Percentiles rank a stretch among this genome's conserved stretches.
Evolutionary conservation across 2,888 invertebrate genomes (phyloP).

Genomic region (Ephialtes manifestator): DNA sequence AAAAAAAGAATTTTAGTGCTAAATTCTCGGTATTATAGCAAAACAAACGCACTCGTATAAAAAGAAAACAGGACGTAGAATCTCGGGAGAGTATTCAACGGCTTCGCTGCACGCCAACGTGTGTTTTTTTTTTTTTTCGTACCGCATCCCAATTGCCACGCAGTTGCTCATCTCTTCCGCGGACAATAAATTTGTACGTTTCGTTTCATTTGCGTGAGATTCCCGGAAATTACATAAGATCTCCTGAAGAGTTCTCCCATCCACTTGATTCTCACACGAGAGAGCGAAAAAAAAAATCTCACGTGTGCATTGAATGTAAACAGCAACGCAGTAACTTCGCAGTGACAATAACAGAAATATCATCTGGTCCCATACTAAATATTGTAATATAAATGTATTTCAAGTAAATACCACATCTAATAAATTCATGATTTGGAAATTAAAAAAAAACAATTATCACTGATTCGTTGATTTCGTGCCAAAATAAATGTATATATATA

Average conservation of each 20-base stretch:
- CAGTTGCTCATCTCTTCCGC: background rate
- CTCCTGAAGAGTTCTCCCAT: conserved; percentile 16
- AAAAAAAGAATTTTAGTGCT: background rate
- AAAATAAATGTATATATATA: no score
- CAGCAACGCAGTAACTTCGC: conserved; percentile 1
- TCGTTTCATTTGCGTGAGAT: conserved; percentile 20
- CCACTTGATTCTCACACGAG: conserved; percentile 36
- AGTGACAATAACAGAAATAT: conserved; percentile 4
- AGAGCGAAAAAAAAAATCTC: conserved; percentile 37
- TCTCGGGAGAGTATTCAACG: background rate
- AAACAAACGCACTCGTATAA: background rate
- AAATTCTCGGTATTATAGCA: background rate
- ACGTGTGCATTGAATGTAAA: conserved; percentile 49
- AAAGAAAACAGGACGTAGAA: conserved; percentile 5
- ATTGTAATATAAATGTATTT: background rate
- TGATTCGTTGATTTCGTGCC: no score
- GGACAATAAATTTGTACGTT: conserved; percentile 14
- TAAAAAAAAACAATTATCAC: no score
- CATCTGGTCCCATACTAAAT: background rate
- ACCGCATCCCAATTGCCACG: conserved; percentile 8
- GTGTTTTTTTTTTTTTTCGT: background rate
- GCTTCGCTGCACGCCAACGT: conserved; percentile 9
- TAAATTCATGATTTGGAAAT: no score
- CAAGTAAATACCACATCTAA: no score
- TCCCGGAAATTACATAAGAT: conserved; percentile 56